Evolutionary conservation across 2,797 vertebrate genomes (phyloP).

Genomic region (Tapirus indicus): DNA sequence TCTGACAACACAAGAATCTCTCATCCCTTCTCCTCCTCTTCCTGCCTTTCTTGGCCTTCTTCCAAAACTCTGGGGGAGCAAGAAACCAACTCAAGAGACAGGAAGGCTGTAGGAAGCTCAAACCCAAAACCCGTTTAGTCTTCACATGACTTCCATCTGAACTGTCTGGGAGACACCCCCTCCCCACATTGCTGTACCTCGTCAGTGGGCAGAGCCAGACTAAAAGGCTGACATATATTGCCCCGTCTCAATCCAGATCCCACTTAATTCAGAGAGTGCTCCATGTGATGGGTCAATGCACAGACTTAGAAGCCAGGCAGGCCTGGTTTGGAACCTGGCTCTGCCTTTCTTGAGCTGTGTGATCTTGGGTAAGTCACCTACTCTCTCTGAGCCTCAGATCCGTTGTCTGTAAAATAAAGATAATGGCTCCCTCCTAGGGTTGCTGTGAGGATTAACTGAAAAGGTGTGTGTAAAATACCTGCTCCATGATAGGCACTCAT

Average conservation of each 20-base stretch:
- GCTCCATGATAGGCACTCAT: background rate
- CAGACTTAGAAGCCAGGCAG: background rate
- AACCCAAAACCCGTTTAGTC: background rate
- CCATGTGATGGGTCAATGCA: rapidly evolving
- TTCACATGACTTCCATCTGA: background rate
- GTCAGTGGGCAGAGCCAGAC: background rate
- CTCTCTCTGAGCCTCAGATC: background rate
- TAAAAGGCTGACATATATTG: rapidly evolving
- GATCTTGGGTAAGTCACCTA: background rate
- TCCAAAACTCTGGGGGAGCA: background rate
- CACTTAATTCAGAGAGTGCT: background rate
- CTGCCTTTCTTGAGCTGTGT: background rate
- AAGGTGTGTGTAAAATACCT: background rate
- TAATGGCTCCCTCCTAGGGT: background rate
- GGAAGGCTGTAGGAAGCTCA: background rate
- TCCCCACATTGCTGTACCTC: rapidly evolving
- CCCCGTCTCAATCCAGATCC: background rate
- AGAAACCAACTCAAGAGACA: conserved; percentile 19
- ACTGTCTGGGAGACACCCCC: background rate
- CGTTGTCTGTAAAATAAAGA: background rate
- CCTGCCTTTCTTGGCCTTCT: background rate
- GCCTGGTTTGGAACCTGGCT: background rate
- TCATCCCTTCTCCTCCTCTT: background rate
- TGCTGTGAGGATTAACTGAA: background rate
- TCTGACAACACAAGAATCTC: background rate